These are phyloP conservation scores for Paralichthys olivaceus DNA, from an alignment of 2,113 vertebrate species.

Conservation along the genomic window DNA sequence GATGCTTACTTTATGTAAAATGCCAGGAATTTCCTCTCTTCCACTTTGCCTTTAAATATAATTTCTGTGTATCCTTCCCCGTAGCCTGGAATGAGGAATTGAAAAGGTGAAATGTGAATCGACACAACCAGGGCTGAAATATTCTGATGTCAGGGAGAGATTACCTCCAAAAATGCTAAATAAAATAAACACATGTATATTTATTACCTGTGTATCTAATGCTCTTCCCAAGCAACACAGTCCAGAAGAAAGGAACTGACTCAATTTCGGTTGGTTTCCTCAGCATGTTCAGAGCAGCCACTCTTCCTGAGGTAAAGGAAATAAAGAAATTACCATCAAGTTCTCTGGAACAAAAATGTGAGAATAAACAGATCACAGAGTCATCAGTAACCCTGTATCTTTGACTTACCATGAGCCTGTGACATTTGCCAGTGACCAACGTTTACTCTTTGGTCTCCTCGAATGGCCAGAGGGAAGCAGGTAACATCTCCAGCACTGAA, in stretches of 20 bases:
- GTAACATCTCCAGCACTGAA: conserved; percentile 88
- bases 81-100: conserved; percentile 79
- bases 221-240: conserved; percentile 83
- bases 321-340: not conserved
- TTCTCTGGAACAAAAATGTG: not conserved
- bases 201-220: conserved; percentile 86
- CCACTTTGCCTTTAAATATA: conserved; percentile 86
- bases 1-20: conserved; percentile 89
- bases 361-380: not conserved
- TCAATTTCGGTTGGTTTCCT: conserved; percentile 74
- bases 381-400: not conserved
- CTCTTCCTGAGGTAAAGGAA: conserved; percentile 77
- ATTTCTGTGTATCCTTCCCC: conserved; percentile 87
- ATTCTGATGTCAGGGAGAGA: not conserved
- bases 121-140: not conserved
- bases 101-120: conserved; percentile 6
- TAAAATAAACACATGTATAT: not conserved
- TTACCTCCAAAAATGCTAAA: conserved; percentile 3
- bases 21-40: conserved; percentile 86
- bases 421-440: conserved; percentile 91
- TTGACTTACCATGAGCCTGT: conserved; percentile 88
- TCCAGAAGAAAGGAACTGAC: conserved; percentile 91
- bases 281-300: conserved; percentile 89
- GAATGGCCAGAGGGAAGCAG: conserved; percentile 86
- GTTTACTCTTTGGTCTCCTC: conserved; percentile 71